Percentiles rank a stretch among this genome's conserved stretches.
These are phyloP conservation scores for Muricea muricata DNA, from an alignment of 92 coral and sea anemone species.

Conservation along the genomic window DNA sequence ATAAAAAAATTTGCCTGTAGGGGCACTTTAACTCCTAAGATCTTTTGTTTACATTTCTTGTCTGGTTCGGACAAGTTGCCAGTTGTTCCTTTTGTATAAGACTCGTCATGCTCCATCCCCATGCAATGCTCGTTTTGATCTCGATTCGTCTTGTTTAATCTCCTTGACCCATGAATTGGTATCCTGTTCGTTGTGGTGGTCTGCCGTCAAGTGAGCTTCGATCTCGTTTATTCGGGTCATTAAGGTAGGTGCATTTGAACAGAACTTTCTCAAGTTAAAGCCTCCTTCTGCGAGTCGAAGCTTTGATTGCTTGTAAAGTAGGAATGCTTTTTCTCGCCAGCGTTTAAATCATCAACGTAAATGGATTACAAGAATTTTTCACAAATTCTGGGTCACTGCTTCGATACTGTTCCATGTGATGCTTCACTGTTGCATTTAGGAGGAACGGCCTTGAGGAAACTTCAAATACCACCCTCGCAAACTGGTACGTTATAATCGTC, in stretches of 20 bases:
- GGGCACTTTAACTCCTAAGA: conserved; percentile 13
- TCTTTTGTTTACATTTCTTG: not conserved
- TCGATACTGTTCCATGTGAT: conserved; percentile 46
- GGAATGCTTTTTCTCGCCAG: conserved; percentile 43
- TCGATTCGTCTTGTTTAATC: not conserved
- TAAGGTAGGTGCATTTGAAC: conserved; percentile 46
- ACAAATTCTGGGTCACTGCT: conserved; percentile 71
- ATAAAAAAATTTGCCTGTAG: too few species aligned
- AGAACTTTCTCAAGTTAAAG: conserved; percentile 63
- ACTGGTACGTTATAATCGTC: conserved; percentile 32
- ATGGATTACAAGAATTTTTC: conserved; percentile 48
- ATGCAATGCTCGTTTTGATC: too few species aligned
- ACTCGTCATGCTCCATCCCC: too few species aligned
- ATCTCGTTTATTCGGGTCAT: conserved; percentile 45
- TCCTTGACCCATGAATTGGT: not conserved
- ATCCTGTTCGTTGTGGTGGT: not conserved
- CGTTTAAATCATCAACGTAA: conserved; percentile 71
- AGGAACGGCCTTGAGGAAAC: conserved; percentile 59
- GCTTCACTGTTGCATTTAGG: conserved; percentile 51
- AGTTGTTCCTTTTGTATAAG: not conserved
- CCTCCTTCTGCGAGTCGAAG: conserved; percentile 62
- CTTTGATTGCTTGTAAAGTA: conserved; percentile 51
- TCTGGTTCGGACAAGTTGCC: conserved; percentile 11
- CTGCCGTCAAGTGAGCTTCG: conserved; percentile 27
- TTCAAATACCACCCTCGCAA: conserved; percentile 69